phyloP scores from a whole-genome alignment of 1,140 invertebrate species.

The Tetramorium alpestre region DNA sequence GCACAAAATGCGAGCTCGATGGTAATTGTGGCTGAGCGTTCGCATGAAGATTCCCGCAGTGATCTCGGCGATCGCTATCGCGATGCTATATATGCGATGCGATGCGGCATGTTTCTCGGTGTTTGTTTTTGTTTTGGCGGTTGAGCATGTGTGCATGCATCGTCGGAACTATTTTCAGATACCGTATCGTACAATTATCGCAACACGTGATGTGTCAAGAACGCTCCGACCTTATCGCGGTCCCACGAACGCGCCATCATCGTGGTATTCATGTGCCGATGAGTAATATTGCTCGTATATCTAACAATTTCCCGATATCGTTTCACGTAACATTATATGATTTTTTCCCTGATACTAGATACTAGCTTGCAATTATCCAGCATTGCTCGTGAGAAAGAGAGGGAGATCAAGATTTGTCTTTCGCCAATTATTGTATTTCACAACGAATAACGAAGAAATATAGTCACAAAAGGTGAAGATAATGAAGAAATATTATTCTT shows the following conservation, averaged over 20 bases:
- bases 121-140: conserved; percentile 63
- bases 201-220: conserved; percentile 58
- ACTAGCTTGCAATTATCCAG: not conserved
- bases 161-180: conserved; percentile 63
- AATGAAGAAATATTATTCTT: not conserved
- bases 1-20: not conserved
- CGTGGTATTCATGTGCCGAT: not conserved
- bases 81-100: not conserved
- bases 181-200: conserved; percentile 63
- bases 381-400: not conserved
- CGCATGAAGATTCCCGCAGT: not conserved
- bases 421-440: not conserved
- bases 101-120: not conserved
- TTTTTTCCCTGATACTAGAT: not conserved
- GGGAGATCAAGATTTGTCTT: no score
- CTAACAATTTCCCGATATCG: not conserved
- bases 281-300: not conserved
- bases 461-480: not conserved
- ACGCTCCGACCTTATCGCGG: conserved; percentile 55
- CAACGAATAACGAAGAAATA: not conserved
- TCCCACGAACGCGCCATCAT: conserved; percentile 10
- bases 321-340: not conserved
- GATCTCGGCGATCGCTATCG: not conserved
- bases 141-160: not conserved
- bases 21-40: not conserved